Evolutionary conservation across 2,113 vertebrate species (phyloP).

Genomic region (Lichenostomus cassidix): DNA sequence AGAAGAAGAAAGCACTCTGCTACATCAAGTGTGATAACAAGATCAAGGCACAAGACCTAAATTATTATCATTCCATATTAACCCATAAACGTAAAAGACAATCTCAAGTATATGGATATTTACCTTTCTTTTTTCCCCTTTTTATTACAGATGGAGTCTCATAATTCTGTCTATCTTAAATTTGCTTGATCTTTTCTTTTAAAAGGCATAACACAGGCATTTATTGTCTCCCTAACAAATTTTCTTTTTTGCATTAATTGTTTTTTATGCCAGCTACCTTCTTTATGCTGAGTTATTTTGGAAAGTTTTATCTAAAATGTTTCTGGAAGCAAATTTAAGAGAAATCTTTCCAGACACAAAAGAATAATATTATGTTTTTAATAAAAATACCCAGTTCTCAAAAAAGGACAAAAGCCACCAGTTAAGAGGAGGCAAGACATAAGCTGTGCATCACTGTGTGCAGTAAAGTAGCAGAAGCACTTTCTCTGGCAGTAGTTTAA

Average conservation of each 20-base stretch:
- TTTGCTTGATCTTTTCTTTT: neutral
- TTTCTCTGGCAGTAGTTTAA: neutral
- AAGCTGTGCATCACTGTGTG: neutral
- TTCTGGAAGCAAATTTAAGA: neutral
- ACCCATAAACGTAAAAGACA: neutral
- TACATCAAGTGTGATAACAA: neutral
- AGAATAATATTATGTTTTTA: neutral
- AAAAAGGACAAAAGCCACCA: neutral
- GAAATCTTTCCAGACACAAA: neutral
- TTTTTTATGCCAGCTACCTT: neutral
- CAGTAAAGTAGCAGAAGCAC: neutral
- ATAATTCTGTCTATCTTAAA: neutral
- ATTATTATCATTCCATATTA: neutral
- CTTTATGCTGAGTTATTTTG: neutral
- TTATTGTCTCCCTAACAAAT: neutral
- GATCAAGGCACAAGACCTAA: neutral
- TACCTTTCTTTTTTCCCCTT: neutral
- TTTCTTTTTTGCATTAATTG: neutral
- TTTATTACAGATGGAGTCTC: neutral
- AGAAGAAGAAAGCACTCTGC: neutral
- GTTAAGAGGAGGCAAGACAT: neutral
- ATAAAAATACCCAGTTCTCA: neutral
- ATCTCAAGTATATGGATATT: neutral
- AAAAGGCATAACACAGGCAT: neutral
- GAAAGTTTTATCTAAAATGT: neutral